These are phyloP conservation scores for Eonycteris spelaea DNA, from an alignment of 2,113 vertebrate genomes.

Conservation along the genomic window DNA sequence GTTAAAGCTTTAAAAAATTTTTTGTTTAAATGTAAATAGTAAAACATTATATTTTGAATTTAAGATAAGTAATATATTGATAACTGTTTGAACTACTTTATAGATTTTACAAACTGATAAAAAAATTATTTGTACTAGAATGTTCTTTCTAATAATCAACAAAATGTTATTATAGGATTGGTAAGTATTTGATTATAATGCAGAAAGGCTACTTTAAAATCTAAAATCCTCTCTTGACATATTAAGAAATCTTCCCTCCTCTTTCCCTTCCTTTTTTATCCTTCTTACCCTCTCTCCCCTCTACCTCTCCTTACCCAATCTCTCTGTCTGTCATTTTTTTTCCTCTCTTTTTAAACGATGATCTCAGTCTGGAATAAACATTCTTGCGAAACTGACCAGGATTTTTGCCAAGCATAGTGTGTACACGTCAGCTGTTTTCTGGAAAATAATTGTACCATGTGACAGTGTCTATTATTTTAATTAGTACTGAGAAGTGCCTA, in stretches of 20 bases:
- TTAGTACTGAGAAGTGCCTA: neutral
- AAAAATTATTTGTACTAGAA: neutral
- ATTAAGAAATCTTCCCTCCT: neutral
- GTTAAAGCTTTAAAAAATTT: neutral
- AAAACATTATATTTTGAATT: neutral
- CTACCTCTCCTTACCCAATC: accelerated
- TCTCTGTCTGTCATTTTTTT: neutral
- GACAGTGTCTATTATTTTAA: slow-evolving; percentile 59
- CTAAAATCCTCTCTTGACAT: neutral
- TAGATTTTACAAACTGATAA: neutral
- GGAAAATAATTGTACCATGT: slow-evolving; percentile 47
- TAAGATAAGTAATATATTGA: neutral
- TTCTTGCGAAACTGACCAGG: slow-evolving; percentile 64
- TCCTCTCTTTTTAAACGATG: slow-evolving; percentile 37
- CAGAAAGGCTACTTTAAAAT: neutral
- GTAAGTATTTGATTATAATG: neutral
- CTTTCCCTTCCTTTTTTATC: neutral
- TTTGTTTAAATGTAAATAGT: neutral
- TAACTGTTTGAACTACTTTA: neutral
- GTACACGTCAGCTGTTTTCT: slow-evolving; percentile 66
- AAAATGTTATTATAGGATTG: neutral
- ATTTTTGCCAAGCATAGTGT: slow-evolving; percentile 53
- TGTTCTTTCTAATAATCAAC: neutral
- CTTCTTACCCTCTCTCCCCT: neutral
- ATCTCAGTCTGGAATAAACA: slow-evolving; percentile 72